Base-by-base conservation (phyloP, 2,797 vertebrate species). In the Anguilla anguilla region DNA sequence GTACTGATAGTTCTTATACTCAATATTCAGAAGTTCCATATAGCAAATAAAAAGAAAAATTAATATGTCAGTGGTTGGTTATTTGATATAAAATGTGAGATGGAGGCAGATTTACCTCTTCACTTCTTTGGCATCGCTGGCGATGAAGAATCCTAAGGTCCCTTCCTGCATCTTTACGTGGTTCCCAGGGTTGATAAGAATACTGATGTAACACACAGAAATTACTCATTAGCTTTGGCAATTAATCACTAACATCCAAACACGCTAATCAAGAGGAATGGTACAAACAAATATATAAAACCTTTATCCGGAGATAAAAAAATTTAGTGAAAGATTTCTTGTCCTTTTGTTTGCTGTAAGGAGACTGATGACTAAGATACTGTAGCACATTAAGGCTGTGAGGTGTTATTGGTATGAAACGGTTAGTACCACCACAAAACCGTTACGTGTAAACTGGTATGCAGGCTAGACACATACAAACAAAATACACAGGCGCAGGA, bases 71-170 rank as follows among this genome's bases (percentile, higher is more conserved):
- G 10, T 35, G 6, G 17, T 79, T 79, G 17, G 39, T 22, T 79
- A 79, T 79, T 79, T 49, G 77, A 22, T 51, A 17, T n/a, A n/a
- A 51, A 46, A 46, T 46, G 3, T 46, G 25, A 15, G 83, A 39
- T 15, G 59, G 83, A 61, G 17, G 13, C 67, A 69, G 35, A 87
- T 90, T 96, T 97, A 99, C 99, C 99, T 97, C 97, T 99, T 99
- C 84, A 99, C 99, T 97, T 99, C 99, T 97, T 99, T 99, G 96
- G 99, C 98, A 94, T 99, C 99, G 92, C 98, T 99, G 96, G 98
- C 98, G 92, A 99, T 99, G 97, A 99, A 99, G 96, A 99, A 99
- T 95, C 99, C 99, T 96, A 99, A 96, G 89, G 98, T 99, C 93
- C 99, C 99, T 94, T 99, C 99, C 95, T 99, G 98, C 96, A 99